These are phyloP conservation scores for Takifugu rubripes DNA, from an alignment of 2,797 vertebrate species.

Conservation along the genomic window DNA sequence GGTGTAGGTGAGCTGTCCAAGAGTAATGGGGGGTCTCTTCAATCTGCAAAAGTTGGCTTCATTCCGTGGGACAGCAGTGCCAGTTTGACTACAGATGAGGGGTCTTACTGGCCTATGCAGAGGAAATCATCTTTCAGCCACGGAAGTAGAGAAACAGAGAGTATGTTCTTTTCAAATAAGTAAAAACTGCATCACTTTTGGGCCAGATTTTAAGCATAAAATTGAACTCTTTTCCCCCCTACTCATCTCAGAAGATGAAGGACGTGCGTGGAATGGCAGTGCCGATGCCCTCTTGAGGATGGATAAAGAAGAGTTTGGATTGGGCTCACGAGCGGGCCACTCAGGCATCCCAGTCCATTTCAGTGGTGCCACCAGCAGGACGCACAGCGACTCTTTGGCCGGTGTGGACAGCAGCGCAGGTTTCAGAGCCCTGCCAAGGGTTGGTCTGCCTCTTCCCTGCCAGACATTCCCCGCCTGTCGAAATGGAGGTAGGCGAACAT, in stretches of 20 bases:
- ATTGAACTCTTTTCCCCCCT: conserved; percentile 7
- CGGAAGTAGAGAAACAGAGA: conserved; percentile 81
- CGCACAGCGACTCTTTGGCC: conserved; percentile 75
- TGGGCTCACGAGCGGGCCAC: conserved; percentile 61
- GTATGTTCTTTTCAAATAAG: conserved; percentile 69
- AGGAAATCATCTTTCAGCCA: conserved; percentile 84
- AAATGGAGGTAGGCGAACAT: conserved; percentile 79
- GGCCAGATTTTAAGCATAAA: conserved; percentile 6
- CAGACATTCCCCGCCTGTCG: conserved; percentile 91
- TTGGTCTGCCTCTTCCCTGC: conserved; percentile 84
- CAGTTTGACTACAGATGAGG: conserved; percentile 73
- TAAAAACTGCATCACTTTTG: neutral
- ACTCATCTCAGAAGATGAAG: conserved; percentile 72
- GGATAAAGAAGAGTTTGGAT: conserved; percentile 79
- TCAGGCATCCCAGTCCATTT: conserved; percentile 85
- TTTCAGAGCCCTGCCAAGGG: conserved; percentile 79
- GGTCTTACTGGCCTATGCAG: conserved; percentile 83
- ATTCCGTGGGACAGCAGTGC: conserved; percentile 81
- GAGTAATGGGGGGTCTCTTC: conserved; percentile 68
- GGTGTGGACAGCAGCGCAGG: conserved; percentile 69
- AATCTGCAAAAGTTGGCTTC: conserved; percentile 72
- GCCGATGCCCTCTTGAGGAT: conserved; percentile 73
- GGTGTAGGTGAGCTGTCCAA: conserved; percentile 65
- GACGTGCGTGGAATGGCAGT: conserved; percentile 80
- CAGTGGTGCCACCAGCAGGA: conserved; percentile 71